Base-by-base conservation (phyloP, 2,113 vertebrate genomes). In the Monarcha castaneiventris region DNA sequence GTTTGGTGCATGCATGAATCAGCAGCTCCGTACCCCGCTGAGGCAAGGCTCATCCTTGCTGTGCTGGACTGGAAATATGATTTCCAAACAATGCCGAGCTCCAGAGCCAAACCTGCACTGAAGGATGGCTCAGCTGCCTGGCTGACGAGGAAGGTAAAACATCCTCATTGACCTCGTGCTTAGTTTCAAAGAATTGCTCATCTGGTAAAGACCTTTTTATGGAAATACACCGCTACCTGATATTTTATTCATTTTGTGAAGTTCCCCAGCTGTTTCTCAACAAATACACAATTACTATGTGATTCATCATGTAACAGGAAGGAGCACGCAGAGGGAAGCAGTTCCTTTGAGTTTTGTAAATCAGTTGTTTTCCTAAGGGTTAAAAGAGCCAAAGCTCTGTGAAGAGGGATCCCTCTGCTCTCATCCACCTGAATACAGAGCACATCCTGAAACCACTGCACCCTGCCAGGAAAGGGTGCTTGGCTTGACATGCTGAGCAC, bases 401-500 rank as follows among this genome's bases (percentile, higher is more conserved):
- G 2, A 64, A 43, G 59, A 61, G 32, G 23, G 26, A 9, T 54
- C 55, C 13, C 35, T 63, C 41, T 73, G 33, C 51, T 64, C 46
- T 61, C 3, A 2, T 32, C 63, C 27, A 12, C 19, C 35, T 12
- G 4, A 35, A 26, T 16, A 35, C 6, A 2, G 7, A 51, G 13
- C 18, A 44, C 54, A 72, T 33, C 29, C 59, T 11, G 3, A 56
- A 56, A 61, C 6, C 12, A 16, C 55, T 5, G 7, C 1, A 1
- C 3, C 29, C 67, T 16, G 11, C 62, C 20, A 39, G 27, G 13
- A 49, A 44, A 54, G 27, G 23, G 4, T n/a, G 64, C 51, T 55
- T 33, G 69, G 27, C 43, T 77, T 1, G 0, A 22, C 0, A 0
- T 25, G 58, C 48, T 3, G 6, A 46, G 20, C 4, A 1, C 44